phyloP scores from a whole-genome alignment of 2,797 vertebrate species.

The Pelochelys cantorii region DNA sequence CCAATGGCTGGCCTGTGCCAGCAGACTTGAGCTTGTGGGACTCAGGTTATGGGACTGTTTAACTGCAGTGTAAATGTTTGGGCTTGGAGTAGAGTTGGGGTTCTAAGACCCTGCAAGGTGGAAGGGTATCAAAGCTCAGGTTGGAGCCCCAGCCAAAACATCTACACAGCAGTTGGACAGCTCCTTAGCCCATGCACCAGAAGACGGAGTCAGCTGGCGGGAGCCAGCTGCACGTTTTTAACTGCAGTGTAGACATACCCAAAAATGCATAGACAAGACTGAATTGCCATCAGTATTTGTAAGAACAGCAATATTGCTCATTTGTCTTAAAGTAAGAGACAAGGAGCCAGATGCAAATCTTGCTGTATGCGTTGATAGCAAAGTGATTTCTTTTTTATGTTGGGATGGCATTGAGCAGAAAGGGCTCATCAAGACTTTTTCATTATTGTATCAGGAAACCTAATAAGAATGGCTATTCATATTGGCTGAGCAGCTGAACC shows the following conservation, averaged over 20 bases:
- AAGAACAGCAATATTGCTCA: background rate
- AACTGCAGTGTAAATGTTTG: background rate
- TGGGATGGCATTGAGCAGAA: background rate
- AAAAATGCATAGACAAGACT: background rate
- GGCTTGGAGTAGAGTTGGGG: background rate
- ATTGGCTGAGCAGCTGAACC: constrained; percentile 10
- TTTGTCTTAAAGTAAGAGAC: background rate
- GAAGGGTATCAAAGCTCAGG: background rate
- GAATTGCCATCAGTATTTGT: background rate
- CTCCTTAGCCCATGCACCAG: no score
- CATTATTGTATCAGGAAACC: background rate
- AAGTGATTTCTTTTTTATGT: background rate
- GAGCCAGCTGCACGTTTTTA: no score
- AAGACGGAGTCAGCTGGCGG: no score
- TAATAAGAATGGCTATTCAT: background rate
- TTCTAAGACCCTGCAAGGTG: background rate
- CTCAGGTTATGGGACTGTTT: background rate
- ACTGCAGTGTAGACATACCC: no score
- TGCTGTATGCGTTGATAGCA: background rate
- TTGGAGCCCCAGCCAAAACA: background rate
- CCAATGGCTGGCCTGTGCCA: background rate
- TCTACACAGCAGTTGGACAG: no score
- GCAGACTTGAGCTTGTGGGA: background rate
- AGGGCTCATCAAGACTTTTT: background rate
- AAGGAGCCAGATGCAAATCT: background rate